Conservation (phyloP, 2,888 invertebrate species). For the Perizoma affinitatum region DNA sequence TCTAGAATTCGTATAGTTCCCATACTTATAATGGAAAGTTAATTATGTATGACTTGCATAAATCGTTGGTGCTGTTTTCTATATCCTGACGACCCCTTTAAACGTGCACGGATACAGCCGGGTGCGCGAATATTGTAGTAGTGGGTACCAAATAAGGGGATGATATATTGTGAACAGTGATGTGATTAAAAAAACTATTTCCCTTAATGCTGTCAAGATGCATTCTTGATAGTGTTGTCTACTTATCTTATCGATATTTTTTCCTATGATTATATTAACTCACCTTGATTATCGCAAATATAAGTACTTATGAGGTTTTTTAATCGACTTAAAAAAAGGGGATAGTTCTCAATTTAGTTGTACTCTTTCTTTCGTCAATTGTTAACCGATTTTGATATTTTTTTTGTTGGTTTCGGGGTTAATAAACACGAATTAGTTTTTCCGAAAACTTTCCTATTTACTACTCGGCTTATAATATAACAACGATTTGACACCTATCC, state of each 20-base stretch:
- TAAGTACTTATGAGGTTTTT: too few species aligned
- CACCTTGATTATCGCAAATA: too few species aligned
- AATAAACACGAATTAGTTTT: too few species aligned
- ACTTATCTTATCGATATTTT: slow-evolving; percentile 36
- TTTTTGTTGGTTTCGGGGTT: too few species aligned
- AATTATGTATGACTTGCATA: slow-evolving; percentile 53
- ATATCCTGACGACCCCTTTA: slow-evolving; percentile 52
- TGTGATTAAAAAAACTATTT: slow-evolving; percentile 80
- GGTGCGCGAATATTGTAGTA: slow-evolving; percentile 77
- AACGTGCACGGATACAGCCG: slow-evolving; percentile 66
- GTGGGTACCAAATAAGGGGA: slow-evolving; percentile 75
- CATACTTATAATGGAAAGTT: slow-evolving; percentile 49
- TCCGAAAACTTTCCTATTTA: too few species aligned
- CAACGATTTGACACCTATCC: too few species aligned
- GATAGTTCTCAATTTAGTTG: too few species aligned
- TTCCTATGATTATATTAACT: too few species aligned
- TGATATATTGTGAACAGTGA: slow-evolving; percentile 79
- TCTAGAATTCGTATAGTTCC: slow-evolving; percentile 41
- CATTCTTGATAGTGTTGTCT: slow-evolving; percentile 63
- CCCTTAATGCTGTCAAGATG: slow-evolving; percentile 80
- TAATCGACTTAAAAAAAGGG: too few species aligned
- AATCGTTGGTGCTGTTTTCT: slow-evolving; percentile 51
- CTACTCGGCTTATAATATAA: too few species aligned
- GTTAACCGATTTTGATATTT: too few species aligned
- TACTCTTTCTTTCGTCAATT: too few species aligned